These are phyloP conservation scores for Xanthorhoe designata DNA, from an alignment of 2,888 invertebrate genomes.

Conservation along the genomic window DNA sequence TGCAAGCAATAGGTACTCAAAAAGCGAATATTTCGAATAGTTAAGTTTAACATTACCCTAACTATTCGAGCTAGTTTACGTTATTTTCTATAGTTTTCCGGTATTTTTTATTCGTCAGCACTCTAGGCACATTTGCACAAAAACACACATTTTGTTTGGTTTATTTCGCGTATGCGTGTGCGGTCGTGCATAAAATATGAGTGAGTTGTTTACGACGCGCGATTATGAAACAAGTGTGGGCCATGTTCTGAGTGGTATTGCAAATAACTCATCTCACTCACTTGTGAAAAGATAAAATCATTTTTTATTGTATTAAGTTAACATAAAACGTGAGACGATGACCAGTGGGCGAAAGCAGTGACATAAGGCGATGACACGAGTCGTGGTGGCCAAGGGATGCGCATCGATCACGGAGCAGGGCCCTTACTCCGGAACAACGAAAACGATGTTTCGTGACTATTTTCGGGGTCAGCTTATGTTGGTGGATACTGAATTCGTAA, in stretches of 20 bases:
- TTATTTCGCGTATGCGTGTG: slow-evolving; percentile 48
- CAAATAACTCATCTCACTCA: slow-evolving; percentile 10
- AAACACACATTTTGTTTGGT: slow-evolving; percentile 47
- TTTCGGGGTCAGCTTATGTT: no score
- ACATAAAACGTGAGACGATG: no score
- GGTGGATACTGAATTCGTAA: no score
- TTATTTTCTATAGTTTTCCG: background rate
- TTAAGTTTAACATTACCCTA: no score
- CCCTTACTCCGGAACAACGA: no score
- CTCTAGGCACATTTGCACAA: slow-evolving; percentile 39
- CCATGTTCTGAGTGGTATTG: slow-evolving; percentile 17
- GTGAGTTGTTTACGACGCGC: slow-evolving; percentile 23
- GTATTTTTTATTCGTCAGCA: slow-evolving; percentile 6
- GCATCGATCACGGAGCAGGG: no score
- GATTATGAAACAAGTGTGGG: slow-evolving; percentile 24
- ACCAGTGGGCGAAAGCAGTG: no score
- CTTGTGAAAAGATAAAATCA: background rate
- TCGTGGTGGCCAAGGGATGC: no score
- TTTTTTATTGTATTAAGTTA: background rate
- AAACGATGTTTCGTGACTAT: no score
- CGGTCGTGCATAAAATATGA: slow-evolving; percentile 50
- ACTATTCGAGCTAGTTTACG: background rate
- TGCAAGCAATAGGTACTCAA: no score
- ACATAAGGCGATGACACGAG: no score
- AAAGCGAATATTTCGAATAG: no score